A percentile compares a stretch with the other conserved stretches of the same genome.
Evolutionary conservation across 2,113 vertebrate genomes (phyloP).

Genomic region (Zosterops hypoxanthus): DNA sequence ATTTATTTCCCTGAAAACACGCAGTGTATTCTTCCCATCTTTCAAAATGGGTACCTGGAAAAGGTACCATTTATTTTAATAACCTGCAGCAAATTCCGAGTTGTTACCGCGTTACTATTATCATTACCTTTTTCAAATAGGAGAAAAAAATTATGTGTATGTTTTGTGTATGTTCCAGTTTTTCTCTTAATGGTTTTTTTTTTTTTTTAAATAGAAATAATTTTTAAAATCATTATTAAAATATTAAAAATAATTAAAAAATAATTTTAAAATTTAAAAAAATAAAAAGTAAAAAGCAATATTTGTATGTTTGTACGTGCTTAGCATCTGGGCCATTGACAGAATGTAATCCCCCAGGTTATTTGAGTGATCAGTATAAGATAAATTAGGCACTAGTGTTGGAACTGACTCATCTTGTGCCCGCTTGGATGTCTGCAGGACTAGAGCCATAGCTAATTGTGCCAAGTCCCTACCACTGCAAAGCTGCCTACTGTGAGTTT

Average conservation of each 20-base stretch:
- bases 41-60: not conserved
- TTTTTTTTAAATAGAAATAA: not conserved
- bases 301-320: not conserved
- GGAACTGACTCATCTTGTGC: not conserved
- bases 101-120: not conserved
- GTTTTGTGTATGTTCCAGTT: accelerated
- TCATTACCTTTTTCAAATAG: not conserved
- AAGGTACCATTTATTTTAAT: not conserved
- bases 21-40: not conserved
- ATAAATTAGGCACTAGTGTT: not conserved
- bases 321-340: not conserved
- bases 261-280: no score
- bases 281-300: not conserved
- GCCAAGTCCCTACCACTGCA: not conserved
- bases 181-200: not conserved
- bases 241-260: no score
- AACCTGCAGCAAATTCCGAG: not conserved
- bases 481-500: not conserved
- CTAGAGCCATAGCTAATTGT: not conserved
- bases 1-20: not conserved
- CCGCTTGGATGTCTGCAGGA: not conserved
- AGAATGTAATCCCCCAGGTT: not conserved
- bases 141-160: not conserved
- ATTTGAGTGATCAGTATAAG: not conserved
- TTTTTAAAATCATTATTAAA: no score